These are phyloP conservation scores for Eulemur coronatus DNA, from an alignment of 2,797 vertebrate species.

Conservation along the genomic window DNA sequence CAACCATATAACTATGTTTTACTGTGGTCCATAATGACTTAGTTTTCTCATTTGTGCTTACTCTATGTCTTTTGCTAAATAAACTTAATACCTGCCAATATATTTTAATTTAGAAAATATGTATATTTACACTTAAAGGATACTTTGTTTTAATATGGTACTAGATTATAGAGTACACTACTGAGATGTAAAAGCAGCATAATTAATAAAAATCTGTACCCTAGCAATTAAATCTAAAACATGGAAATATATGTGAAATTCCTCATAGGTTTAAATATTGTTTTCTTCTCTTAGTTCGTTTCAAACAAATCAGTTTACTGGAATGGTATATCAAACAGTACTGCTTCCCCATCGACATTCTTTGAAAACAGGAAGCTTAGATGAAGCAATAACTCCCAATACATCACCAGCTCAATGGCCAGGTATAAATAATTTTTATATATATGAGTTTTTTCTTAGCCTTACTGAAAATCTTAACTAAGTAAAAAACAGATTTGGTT, in stretches of 20 bases:
- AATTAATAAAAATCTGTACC: background rate
- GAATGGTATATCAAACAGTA: conserved; percentile 94
- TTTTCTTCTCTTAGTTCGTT: conserved; percentile 86
- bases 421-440: conserved; percentile 87
- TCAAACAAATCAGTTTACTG: conserved; percentile 96
- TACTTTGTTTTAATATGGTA: background rate
- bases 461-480: conserved; percentile 25
- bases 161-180: background rate
- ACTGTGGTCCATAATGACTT: background rate
- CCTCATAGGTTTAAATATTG: background rate
- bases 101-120: conserved; percentile 47
- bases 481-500: conserved; percentile 1
- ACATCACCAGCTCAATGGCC: conserved; percentile 96
- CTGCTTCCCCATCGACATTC: conserved; percentile 91
- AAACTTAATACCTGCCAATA: background rate
- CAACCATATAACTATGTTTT: background rate
- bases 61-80: background rate
- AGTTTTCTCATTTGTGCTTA: background rate
- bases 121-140: conserved; percentile 16
- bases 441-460: background rate
- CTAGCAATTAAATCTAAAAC: conserved; percentile 31
- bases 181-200: background rate
- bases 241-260: conserved; percentile 42
- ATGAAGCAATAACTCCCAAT: conserved; percentile 93
- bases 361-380: conserved; percentile 88